A percentile compares a stretch with the other conserved stretches of the same genome.
These are phyloP conservation scores for Anadara kagoshimensis DNA, from an alignment of 1,140 invertebrate genomes.

Conservation along the genomic window DNA sequence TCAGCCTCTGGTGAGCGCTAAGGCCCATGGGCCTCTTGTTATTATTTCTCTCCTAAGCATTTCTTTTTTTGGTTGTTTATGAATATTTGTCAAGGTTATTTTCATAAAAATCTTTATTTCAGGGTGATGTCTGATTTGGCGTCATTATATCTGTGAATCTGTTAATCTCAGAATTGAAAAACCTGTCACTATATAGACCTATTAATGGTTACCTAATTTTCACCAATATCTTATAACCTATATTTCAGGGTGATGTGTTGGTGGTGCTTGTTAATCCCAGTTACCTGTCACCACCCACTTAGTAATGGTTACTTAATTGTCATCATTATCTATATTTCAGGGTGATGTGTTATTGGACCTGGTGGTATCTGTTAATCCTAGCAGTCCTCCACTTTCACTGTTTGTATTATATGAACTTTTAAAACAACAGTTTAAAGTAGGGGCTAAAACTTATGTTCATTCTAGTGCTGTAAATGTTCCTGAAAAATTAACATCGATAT, in stretches of 20 bases:
- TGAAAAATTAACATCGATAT: conserved; percentile 60
- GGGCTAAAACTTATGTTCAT: conserved; percentile 79
- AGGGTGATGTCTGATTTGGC: too few relatives aligned
- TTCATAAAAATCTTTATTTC: too few relatives aligned
- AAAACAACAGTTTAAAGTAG: conserved; percentile 71
- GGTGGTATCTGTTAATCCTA: conserved; percentile 82
- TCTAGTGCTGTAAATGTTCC: conserved; percentile 77
- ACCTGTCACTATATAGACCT: too few relatives aligned
- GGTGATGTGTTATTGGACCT: conserved; percentile 77
- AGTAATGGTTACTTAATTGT: not conserved
- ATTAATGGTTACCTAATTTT: not conserved
- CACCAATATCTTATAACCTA: conserved; percentile 32
- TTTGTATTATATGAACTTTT: conserved; percentile 78
- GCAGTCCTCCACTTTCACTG: conserved; percentile 81
- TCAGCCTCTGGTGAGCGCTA: too few relatives aligned
- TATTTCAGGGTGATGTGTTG: conserved; percentile 53
- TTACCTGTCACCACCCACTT: too few relatives aligned
- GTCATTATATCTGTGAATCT: too few relatives aligned
- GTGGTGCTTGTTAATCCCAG: too few relatives aligned
- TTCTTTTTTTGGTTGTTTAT: too few relatives aligned
- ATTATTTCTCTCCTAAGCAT: too few relatives aligned
- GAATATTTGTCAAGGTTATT: too few relatives aligned
- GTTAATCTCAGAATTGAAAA: too few relatives aligned
- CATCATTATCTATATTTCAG: conserved; percentile 64
- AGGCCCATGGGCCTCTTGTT: too few relatives aligned